phyloP scores from a whole-genome alignment of 2,113 vertebrate genomes.

The Brienomyrus brachyistius region DNA sequence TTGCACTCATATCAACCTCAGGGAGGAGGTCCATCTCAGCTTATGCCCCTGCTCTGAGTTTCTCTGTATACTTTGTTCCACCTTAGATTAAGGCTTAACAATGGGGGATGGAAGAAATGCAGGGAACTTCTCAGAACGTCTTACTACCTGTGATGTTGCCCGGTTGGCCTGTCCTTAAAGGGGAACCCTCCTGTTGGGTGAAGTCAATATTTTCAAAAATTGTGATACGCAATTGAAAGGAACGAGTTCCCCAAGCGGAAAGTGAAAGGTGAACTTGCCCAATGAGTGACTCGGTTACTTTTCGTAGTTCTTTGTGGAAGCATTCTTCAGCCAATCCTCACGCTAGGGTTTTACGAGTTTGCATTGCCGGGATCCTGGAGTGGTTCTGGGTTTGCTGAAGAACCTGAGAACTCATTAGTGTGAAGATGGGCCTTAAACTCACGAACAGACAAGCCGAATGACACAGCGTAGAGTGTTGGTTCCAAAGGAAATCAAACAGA shows the following conservation, averaged over 20 bases:
- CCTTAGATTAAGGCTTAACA: not conserved
- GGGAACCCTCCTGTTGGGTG: not conserved
- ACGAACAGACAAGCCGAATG: not conserved
- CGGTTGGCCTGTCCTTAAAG: not conserved
- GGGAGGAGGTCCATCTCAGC: not conserved
- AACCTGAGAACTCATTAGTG: not conserved
- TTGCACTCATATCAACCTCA: not conserved
- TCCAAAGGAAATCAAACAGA: not conserved
- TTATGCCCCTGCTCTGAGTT: not conserved
- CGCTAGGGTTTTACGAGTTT: not conserved
- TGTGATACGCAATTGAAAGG: not conserved
- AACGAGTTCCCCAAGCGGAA: not conserved
- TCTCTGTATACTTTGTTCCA: not conserved
- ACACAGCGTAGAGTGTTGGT: not conserved
- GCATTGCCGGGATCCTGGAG: not conserved
- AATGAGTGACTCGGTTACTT: not conserved
- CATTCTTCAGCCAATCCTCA: not conserved
- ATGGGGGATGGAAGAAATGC: not conserved
- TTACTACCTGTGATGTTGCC: not conserved
- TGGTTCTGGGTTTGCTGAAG: not conserved
- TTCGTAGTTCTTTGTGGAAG: not conserved
- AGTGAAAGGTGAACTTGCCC: not conserved
- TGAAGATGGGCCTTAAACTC: not conserved
- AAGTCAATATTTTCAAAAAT: not conserved
- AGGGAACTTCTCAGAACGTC: not conserved